Conservation (phyloP, 1,140 invertebrate species). For the Lepidurus apus region DNA sequence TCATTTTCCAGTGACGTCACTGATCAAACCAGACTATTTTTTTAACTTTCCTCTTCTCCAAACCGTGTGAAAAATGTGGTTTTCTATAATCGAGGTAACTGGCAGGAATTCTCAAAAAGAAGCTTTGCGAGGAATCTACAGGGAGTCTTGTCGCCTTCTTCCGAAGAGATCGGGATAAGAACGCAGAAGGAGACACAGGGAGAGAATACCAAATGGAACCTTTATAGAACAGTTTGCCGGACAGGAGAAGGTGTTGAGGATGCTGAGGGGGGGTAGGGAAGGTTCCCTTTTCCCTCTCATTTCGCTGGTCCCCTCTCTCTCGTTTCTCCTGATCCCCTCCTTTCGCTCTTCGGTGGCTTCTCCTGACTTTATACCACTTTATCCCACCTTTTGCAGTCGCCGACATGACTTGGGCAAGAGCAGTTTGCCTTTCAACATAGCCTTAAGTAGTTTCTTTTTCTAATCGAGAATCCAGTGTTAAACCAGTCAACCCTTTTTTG, state of each 20-base stretch:
- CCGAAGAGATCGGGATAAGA: background rate
- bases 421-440: background rate
- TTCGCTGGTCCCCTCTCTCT: background rate
- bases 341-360: background rate
- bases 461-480: too few relatives aligned
- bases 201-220: slow-evolving; percentile 16
- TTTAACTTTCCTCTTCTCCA: background rate
- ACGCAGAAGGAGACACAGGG: background rate
- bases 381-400: background rate
- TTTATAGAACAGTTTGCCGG: background rate
- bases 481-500: too few relatives aligned
- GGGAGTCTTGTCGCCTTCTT: background rate
- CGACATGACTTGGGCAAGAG: background rate
- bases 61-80: slow-evolving; percentile 14
- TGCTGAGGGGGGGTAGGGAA: background rate
- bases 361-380: background rate
- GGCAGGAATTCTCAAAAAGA: background rate
- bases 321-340: background rate
- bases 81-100: background rate
- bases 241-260: slow-evolving; percentile 10
- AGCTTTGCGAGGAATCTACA: background rate
- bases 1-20: slow-evolving; percentile 9
- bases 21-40: background rate
- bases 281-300: background rate
- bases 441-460: background rate